Evolutionary conservation across 2,113 vertebrate species (phyloP).

Genomic region (Peucedramus taeniatus): DNA sequence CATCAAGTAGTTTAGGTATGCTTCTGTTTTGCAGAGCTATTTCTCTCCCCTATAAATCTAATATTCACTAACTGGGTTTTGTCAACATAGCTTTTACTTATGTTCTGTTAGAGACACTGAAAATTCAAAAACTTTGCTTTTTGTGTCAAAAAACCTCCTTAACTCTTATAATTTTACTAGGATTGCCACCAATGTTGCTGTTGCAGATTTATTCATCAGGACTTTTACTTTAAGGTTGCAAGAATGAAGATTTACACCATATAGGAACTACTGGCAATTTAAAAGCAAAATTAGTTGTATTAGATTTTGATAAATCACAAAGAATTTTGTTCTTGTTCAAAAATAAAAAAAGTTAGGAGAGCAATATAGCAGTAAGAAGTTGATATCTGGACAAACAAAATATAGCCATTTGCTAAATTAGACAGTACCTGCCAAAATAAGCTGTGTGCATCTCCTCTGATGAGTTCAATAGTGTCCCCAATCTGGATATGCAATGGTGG

Average conservation of each 20-base stretch:
- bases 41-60: neutral
- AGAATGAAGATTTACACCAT: neutral
- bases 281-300: neutral
- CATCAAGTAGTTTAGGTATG: neutral
- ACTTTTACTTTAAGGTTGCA: neutral
- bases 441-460: constrained; percentile 87
- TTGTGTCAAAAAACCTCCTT: neutral
- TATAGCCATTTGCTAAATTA: neutral
- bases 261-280: neutral
- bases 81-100: neutral
- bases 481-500: constrained; percentile 83
- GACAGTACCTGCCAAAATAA: constrained; percentile 92
- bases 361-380: neutral
- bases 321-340: neutral
- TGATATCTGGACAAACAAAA: neutral
- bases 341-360: neutral
- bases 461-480: constrained; percentile 89
- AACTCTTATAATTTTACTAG: neutral
- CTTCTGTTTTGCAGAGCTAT: neutral
- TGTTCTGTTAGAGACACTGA: neutral
- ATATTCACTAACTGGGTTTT: neutral
- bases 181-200: neutral
- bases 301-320: neutral
- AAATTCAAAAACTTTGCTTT: neutral
- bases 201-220: neutral